Percentiles rank a stretch among this genome's conserved stretches.
phyloP scores from a whole-genome alignment of 2,888 invertebrate genomes.

The Xylophagus ater region DNA sequence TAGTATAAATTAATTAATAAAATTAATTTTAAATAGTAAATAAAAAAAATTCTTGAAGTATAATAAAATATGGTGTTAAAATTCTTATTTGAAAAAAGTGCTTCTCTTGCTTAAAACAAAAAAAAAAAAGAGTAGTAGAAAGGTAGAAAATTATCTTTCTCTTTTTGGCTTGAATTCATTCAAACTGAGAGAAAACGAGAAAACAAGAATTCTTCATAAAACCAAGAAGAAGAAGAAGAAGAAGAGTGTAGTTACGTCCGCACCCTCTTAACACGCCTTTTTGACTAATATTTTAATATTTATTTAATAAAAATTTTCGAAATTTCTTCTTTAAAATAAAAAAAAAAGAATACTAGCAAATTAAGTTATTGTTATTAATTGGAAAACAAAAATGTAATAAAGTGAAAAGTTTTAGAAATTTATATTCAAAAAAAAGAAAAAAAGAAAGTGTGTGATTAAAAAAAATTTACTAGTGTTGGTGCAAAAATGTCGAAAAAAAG shows the following conservation, averaged over 20 bases:
- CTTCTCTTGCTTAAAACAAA: too few relatives aligned
- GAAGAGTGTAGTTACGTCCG: conserved; percentile 10
- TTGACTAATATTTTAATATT: not conserved
- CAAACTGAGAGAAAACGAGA: conserved; percentile 4
- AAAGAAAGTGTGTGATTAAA: too few relatives aligned
- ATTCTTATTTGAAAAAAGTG: conserved; percentile 7
- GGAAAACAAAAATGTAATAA: not conserved
- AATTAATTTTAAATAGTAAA: too few relatives aligned
- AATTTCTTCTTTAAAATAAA: not conserved
- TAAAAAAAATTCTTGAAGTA: too few relatives aligned
- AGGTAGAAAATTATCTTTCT: conserved; percentile 3
- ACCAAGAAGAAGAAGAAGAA: not conserved
- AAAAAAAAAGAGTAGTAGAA: too few relatives aligned
- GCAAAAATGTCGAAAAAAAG: too few relatives aligned
- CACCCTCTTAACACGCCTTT: conserved; percentile 13
- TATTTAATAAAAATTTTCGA: not conserved
- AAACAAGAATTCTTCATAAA: too few relatives aligned
- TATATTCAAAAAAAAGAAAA: too few relatives aligned
- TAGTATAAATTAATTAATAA: too few relatives aligned
- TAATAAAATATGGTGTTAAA: too few relatives aligned
- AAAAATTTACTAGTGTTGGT: too few relatives aligned
- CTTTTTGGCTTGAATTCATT: not conserved
- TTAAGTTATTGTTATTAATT: not conserved
- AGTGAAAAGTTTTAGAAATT: not conserved
- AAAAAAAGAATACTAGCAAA: not conserved